Evolutionary conservation across 2,797 vertebrate species (phyloP).

Genomic region (Hippocampus kuda): DNA sequence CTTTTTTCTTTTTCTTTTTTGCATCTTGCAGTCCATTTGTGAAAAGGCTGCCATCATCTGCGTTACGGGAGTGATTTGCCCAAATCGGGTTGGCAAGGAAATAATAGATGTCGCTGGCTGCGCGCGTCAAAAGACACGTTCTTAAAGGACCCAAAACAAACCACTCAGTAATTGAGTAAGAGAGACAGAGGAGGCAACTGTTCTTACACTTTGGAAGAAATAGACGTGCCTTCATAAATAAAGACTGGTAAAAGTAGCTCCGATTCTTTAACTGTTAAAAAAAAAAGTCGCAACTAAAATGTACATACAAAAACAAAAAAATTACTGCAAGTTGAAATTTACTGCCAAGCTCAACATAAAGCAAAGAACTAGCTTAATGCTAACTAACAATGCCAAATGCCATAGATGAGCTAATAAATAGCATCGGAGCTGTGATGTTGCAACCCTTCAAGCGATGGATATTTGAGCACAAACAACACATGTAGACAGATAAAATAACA

Average conservation of each 20-base stretch:
- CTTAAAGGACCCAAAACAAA: neutral
- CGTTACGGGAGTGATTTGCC: neutral
- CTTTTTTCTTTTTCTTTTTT: slow-evolving; percentile 27
- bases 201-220: too few species aligned
- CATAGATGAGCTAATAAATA: too few species aligned
- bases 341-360: neutral
- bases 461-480: too few species aligned
- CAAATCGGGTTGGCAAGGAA: neutral
- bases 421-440: too few species aligned
- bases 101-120: neutral
- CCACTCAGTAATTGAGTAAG: neutral
- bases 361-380: neutral
- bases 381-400: neutral
- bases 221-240: neutral
- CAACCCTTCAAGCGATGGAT: too few species aligned
- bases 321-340: neutral
- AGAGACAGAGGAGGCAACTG: too few species aligned
- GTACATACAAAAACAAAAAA: too few species aligned
- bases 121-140: slow-evolving; percentile 8
- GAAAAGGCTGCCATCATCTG: slow-evolving; percentile 1
- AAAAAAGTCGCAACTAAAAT: too few species aligned
- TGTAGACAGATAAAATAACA: too few species aligned
- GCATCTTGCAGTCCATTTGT: slow-evolving; percentile 5
- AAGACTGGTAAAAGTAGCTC: neutral
- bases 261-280: neutral